These are phyloP conservation scores for Masticophis lateralis DNA, from an alignment of 2,797 vertebrate species.

Conservation along the genomic window DNA sequence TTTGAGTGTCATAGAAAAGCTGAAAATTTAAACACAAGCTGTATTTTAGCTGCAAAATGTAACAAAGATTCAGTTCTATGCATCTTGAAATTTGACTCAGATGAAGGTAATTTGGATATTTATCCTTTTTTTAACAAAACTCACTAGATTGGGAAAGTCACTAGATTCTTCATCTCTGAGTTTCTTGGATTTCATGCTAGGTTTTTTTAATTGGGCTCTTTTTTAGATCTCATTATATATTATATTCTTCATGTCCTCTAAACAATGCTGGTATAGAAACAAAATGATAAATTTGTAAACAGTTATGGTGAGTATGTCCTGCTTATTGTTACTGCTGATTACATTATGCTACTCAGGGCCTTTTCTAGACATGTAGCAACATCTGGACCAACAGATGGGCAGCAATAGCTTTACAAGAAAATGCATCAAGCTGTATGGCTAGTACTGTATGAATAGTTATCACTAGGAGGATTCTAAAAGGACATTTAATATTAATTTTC, in stretches of 20 bases:
- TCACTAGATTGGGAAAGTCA: neutral
- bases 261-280: neutral
- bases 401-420: slow-evolving; percentile 3
- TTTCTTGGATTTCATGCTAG: neutral
- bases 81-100: neutral
- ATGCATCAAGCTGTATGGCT: neutral
- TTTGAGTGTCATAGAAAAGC: neutral
- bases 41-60: neutral
- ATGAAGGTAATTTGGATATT: neutral
- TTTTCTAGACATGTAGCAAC: neutral
- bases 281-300: neutral
- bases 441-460: neutral
- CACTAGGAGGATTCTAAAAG: neutral
- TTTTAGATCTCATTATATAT: neutral
- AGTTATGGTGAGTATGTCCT: neutral
- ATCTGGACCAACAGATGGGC: slow-evolving; percentile 4
- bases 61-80: neutral
- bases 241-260: neutral
- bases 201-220: neutral
- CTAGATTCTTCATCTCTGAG: neutral
- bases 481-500: neutral
- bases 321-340: neutral
- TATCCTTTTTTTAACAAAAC: neutral
- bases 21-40: neutral
- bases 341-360: neutral